These are phyloP conservation scores for Chaunax sp. DNA, from an alignment of 2,797 vertebrate genomes.

Conservation along the genomic window DNA sequence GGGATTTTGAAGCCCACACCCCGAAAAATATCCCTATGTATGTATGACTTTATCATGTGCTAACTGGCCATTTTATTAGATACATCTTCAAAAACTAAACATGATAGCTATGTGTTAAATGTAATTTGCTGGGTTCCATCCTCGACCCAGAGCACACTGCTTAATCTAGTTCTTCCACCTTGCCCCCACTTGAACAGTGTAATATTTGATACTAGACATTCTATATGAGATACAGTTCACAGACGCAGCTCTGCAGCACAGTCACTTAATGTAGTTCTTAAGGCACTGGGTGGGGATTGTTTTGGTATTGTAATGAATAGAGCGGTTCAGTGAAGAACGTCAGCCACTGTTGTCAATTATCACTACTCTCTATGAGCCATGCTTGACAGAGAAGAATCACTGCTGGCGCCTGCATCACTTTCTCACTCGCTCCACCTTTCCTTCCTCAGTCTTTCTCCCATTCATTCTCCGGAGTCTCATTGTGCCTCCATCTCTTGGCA, in stretches of 20 bases:
- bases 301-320: constrained; percentile 73
- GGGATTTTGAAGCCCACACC: too few relatives aligned
- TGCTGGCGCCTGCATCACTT: constrained; percentile 70
- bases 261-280: constrained; percentile 48
- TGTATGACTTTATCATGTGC: too few relatives aligned
- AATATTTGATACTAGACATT: constrained; percentile 35
- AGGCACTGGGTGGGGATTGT: constrained; percentile 48
- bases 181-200: constrained; percentile 12
- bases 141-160: constrained; percentile 19
- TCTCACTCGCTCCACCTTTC: constrained; percentile 66
- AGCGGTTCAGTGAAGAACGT: constrained; percentile 61
- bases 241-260: constrained; percentile 7
- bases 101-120: too few relatives aligned
- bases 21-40: too few relatives aligned
- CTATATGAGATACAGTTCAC: constrained; percentile 41
- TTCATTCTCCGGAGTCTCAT: constrained; percentile 56
- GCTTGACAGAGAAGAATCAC: constrained; percentile 70
- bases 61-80: too few relatives aligned
- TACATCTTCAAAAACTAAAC: too few relatives aligned
- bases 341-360: constrained; percentile 74
- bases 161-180: constrained; percentile 6
- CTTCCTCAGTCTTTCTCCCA: constrained; percentile 56
- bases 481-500: constrained; percentile 56
- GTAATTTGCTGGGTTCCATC: background rate
- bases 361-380: constrained; percentile 63